Evolutionary conservation across 2,113 vertebrate species (phyloP), one percentile per base, ranked within the genome.

Genomic region (Centropristis striata): DNA sequence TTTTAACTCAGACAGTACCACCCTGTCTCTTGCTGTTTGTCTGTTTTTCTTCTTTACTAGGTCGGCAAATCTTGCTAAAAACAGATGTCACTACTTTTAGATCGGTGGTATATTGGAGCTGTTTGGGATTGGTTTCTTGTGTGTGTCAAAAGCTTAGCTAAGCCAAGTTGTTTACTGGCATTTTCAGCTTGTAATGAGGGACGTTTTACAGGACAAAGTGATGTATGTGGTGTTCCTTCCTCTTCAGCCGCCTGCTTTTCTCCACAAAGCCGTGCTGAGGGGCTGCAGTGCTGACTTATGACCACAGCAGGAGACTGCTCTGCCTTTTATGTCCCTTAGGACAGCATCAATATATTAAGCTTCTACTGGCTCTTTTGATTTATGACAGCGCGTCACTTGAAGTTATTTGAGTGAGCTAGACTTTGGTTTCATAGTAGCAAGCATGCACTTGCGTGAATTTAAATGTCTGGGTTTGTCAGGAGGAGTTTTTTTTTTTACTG

Each of bases 181-280:
- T 63, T 54, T 63, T 74, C 4, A 2, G 25, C 44, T 81, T 55
- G 71, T 83, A 80, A 84, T 84, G 69, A 84, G 74, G 41, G 44
- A 72, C 7, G 1, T 88, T 89, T 90, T 82, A 51, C 67, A 28
- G 46, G 79, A 76, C 67, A 74, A 27, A 68, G 57, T 85, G 84
- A 90, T 88, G 77, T 68, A 85, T 86, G 77, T 61, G 42, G 44
- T 61, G 67, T 67, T 84, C 65, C 68, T 88, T 88, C 74, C 67
- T 82, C 75, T 50, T 75, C 71, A 54, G 50, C 80, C 42, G 37
- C 41, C 80, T 64, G 54, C 74, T 86, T 75, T 70, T 77, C 66
- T 75, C 63, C 70, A 36, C 71, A 74, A 28, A 74, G 75, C 32
- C 36, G 5, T 67, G 63, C 27, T 54, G 80, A 76, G 47, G 39